A percentile compares a stretch with the other conserved stretches of the same genome.
These are phyloP conservation scores for Galerucella calmariensis DNA, from an alignment of 2,888 invertebrate genomes.

Conservation along the genomic window DNA sequence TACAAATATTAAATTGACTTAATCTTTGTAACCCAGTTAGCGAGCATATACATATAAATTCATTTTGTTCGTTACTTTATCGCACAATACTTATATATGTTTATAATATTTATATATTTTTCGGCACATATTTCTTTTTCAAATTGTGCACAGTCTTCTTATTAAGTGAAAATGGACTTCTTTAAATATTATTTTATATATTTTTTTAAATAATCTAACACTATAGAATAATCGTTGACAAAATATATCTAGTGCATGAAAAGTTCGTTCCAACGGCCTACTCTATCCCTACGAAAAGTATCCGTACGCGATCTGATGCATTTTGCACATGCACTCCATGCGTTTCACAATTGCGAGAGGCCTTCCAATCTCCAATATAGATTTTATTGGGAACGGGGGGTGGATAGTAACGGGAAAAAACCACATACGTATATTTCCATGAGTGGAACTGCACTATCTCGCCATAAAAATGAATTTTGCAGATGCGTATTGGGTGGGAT, in stretches of 20 bases:
- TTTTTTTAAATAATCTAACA: too few relatives aligned
- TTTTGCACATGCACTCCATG: slow-evolving; percentile 47
- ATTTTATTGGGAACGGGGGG: slow-evolving; percentile 51
- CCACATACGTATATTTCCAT: slow-evolving; percentile 19
- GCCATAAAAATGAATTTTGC: slow-evolving; percentile 15
- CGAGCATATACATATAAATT: neutral
- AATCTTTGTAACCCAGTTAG: neutral
- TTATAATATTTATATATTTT: too few relatives aligned
- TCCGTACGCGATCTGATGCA: slow-evolving; percentile 39
- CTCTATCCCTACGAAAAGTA: slow-evolving; percentile 41
- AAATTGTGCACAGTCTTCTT: too few relatives aligned
- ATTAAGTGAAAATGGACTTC: too few relatives aligned
- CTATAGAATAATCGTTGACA: neutral
- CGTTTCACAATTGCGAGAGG: slow-evolving; percentile 42
- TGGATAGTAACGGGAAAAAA: slow-evolving; percentile 20
- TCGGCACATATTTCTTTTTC: neutral
- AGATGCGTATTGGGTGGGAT: slow-evolving; percentile 2
- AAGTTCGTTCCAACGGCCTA: slow-evolving; percentile 40
- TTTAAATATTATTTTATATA: too few relatives aligned
- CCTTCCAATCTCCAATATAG: slow-evolving; percentile 51
- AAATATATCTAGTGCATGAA: slow-evolving; percentile 22
- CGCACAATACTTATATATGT: neutral
- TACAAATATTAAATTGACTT: slow-evolving; percentile 4
- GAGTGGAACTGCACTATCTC: slow-evolving; percentile 2
- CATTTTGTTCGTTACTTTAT: neutral